Percentiles rank a stretch among this genome's conserved stretches.
Conservation (phyloP, 2,888 invertebrate species). For the Oasisia sp. region DNA sequence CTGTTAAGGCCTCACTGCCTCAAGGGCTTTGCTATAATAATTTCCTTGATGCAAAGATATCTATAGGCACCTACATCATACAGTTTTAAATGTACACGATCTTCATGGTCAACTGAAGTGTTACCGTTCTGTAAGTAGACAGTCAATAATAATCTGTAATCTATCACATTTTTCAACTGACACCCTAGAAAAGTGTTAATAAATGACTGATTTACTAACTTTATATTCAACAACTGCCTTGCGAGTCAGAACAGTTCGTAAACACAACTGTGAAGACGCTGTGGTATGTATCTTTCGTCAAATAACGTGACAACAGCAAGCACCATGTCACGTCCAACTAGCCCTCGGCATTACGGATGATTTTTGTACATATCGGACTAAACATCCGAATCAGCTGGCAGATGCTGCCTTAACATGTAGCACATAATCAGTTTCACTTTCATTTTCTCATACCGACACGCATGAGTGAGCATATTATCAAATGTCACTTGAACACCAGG, state of each 20-base stretch:
- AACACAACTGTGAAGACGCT: background rate
- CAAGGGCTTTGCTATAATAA: background rate
- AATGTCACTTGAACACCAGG: background rate
- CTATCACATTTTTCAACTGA: constrained; percentile 1
- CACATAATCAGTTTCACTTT: constrained; percentile 17
- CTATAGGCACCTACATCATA: background rate
- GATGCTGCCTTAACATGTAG: constrained; percentile 1
- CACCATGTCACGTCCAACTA: background rate
- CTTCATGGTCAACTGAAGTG: background rate
- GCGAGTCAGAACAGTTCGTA: background rate
- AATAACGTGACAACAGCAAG: background rate
- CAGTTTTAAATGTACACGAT: background rate
- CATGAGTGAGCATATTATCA: background rate
- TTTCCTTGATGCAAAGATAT: constrained; percentile 8
- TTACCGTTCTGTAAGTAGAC: background rate
- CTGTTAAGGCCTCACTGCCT: background rate
- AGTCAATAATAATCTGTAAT: constrained; percentile 9
- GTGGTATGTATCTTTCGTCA: background rate
- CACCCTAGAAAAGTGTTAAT: constrained; percentile 11
- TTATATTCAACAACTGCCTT: background rate
- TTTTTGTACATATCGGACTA: background rate
- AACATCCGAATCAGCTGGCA: background rate
- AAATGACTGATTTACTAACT: background rate
- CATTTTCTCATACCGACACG: background rate
- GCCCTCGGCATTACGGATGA: background rate